Base-by-base conservation (phyloP, 2,797 vertebrate genomes). In the Sebastes hubbsi region DNA sequence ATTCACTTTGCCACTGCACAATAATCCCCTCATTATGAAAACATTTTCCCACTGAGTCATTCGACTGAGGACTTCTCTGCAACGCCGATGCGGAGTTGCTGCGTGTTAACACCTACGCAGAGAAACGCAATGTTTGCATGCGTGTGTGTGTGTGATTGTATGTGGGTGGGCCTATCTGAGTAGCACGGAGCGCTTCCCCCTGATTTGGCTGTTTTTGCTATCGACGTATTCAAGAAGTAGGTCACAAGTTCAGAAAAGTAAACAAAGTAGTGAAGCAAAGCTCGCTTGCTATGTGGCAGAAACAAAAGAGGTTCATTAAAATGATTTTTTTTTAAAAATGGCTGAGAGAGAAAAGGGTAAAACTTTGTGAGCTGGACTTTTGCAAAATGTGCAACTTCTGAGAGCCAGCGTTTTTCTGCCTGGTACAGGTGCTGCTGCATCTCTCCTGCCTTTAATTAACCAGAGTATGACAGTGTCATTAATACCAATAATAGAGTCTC, bases 11-110 rank as follows among this genome's bases (percentile, higher is more conserved):
- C 89, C 81, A 80, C 73, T 83, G 79, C 84, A 86, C 80, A 87
- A 83, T 94, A 89, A 94, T 91, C 87, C 84, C 78, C 55, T 91
- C 81, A 86, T 93, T 91, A 90, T 77, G 77, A 77, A 87, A 89
- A 88, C 87, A 85, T 90, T 87, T 91, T 88, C 88, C 80, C 74
- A 85, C 79, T 85, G 86, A 90, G 77, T 91, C 88, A 91, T 80
- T 67, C 52, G 11, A 77, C 70, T 61, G 68, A 88, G 78, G 58
- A 68, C 69, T 85, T 84, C 63, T 67, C 82, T 75, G 71, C 81
- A 78, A 72, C 54, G 6, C 30, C 38, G 9, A 58, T 80, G 77
- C 73, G 30, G 62, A 87, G 67, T 80, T 68, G 71, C 56, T 22
- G 55, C 30, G 36, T 77, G 68, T 85, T 75, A 42, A 67, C 79